phyloP scores from a whole-genome alignment of 1,140 invertebrate species.

The Latrodectus geometricus region DNA sequence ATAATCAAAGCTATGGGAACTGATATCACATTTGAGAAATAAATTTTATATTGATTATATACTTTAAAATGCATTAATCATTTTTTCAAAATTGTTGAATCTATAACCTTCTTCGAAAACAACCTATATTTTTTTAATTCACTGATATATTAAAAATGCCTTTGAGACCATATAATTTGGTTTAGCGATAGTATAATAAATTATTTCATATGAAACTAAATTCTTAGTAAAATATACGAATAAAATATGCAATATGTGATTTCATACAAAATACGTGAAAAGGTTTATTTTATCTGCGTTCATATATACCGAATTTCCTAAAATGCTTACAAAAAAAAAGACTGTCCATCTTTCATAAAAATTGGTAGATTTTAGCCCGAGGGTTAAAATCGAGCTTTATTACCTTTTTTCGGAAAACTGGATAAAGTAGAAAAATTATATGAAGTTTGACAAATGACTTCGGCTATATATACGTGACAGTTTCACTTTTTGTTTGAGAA shows the following conservation, averaged over 20 bases:
- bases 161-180: too few species aligned
- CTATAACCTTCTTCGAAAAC: too few species aligned
- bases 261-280: background rate
- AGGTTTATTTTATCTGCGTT: background rate
- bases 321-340: background rate
- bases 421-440: background rate
- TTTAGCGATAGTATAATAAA: too few species aligned
- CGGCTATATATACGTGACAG: background rate
- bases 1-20: too few species aligned
- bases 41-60: too few species aligned
- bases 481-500: background rate
- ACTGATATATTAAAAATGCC: too few species aligned
- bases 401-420: background rate
- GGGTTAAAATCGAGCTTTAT: background rate
- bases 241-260: background rate
- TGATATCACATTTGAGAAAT: too few species aligned
- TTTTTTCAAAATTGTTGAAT: too few species aligned
- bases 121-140: too few species aligned
- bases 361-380: background rate
- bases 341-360: constrained; percentile 6
- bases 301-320: background rate
- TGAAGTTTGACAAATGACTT: constrained; percentile 6
- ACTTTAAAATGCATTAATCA: too few species aligned
- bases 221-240: background rate
- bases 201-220: too few species aligned